Conservation (phyloP, 2,888 invertebrate species). For the Acanthopleura granulata region DNA sequence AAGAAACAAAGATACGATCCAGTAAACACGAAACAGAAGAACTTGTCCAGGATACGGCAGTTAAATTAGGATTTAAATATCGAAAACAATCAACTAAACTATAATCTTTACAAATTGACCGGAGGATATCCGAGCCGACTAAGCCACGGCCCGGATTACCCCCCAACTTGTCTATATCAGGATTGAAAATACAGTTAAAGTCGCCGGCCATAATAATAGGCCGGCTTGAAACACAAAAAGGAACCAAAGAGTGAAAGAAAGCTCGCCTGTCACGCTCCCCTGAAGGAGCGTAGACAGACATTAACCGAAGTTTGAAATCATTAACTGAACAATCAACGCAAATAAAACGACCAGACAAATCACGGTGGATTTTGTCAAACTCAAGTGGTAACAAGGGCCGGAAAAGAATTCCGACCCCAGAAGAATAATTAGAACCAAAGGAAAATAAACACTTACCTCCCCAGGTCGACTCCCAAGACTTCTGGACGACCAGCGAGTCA, state of each 20-base stretch:
- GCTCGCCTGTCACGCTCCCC: not conserved
- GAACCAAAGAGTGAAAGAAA: not conserved
- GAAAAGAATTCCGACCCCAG: not conserved
- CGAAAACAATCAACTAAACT: not conserved
- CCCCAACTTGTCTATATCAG: slow-evolving; percentile 5
- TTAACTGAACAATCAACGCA: not conserved
- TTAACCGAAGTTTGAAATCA: not conserved
- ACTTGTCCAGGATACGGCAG: not conserved
- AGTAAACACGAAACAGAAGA: not conserved
- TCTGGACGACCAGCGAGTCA: not conserved
- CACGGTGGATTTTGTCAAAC: not conserved
- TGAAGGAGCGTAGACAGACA: not conserved
- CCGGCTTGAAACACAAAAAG: not conserved
- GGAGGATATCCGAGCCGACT: not conserved
- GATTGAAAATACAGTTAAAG: slow-evolving; percentile 6
- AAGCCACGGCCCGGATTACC: not conserved
- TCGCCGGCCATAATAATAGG: no score
- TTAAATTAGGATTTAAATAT: not conserved
- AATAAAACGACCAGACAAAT: not conserved
- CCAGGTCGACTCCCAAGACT: not conserved
- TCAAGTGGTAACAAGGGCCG: not conserved
- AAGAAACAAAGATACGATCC: slow-evolving; percentile 11
- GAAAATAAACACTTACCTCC: not conserved
- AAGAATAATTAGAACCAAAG: not conserved
- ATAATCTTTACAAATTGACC: not conserved